Evolutionary conservation across 1,140 invertebrate genomes (phyloP).

Genomic region (Drosophila chauvacae): DNA sequence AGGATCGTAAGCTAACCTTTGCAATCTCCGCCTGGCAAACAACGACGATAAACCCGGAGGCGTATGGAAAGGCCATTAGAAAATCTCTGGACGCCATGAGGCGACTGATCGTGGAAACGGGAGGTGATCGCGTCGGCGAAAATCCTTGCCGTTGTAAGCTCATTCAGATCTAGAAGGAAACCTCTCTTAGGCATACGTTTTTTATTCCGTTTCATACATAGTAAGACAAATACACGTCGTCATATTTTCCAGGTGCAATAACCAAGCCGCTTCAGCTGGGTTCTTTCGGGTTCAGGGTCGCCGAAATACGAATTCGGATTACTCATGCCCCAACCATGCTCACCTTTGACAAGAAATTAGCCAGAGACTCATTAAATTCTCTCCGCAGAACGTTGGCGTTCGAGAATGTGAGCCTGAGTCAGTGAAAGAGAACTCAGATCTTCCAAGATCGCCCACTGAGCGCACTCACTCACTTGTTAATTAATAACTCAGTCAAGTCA

Average conservation of each 20-base stretch:
- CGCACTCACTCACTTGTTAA: constrained; percentile 7
- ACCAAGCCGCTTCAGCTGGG: neutral
- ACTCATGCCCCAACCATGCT: constrained; percentile 61
- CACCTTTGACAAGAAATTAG: constrained; percentile 63
- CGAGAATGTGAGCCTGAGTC: constrained; percentile 40
- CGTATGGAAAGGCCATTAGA: constrained; percentile 30
- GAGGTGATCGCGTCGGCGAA: constrained; percentile 1
- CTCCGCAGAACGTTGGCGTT: constrained; percentile 10
- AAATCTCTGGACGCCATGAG: constrained; percentile 38
- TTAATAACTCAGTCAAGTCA: constrained; percentile 26
- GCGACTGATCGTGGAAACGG: constrained; percentile 27
- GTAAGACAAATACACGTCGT: neutral
- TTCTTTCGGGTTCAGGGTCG: constrained; percentile 42
- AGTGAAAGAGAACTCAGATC: constrained; percentile 22
- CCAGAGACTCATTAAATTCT: constrained; percentile 19
- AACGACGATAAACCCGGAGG: neutral
- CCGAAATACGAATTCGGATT: constrained; percentile 25
- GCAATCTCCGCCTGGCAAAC: constrained; percentile 88
- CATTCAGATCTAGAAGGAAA: neutral
- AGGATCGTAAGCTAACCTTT: constrained; percentile 89
- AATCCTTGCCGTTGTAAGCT: constrained; percentile 17
- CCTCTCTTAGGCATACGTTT: neutral
- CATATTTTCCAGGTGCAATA: neutral
- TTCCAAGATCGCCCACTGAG: constrained; percentile 34
- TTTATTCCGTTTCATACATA: neutral